Conservation (phyloP, 2,888 invertebrate genomes). For the Drosophila macrospina region DNA sequence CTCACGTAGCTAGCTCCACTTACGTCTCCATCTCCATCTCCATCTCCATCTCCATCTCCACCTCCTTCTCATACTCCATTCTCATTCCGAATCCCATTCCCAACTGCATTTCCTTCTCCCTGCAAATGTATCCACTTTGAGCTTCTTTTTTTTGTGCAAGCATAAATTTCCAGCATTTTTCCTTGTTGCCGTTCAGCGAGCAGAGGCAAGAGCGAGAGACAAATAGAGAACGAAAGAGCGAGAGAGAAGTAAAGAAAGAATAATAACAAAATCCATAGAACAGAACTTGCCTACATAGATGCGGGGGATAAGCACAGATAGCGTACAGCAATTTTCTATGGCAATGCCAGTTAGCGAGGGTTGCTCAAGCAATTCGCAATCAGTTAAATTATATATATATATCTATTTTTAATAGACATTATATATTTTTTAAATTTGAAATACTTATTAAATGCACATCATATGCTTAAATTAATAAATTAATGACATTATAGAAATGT, state of each 20-base stretch:
- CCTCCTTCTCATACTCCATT: slow-evolving; percentile 1
- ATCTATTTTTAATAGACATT: background rate
- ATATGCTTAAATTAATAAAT: too few relatives aligned
- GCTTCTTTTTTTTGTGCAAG: slow-evolving; percentile 52
- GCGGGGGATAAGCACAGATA: slow-evolving; percentile 40
- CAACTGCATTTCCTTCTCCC: slow-evolving; percentile 8
- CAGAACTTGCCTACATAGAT: slow-evolving; percentile 51
- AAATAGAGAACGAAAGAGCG: background rate
- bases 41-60: background rate
- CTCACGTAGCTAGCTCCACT: slow-evolving; percentile 63
- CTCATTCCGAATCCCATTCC: background rate
- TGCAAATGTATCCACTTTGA: slow-evolving; percentile 66
- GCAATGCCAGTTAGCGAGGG: slow-evolving; percentile 42
- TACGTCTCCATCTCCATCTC: slow-evolving; percentile 21
- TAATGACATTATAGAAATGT: too few relatives aligned
- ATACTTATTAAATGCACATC: too few relatives aligned
- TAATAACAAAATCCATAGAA: slow-evolving; percentile 58
- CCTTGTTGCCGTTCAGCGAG: slow-evolving; percentile 48
- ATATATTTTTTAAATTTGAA: too few relatives aligned
- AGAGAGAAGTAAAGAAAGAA: slow-evolving; percentile 31
- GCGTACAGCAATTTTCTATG: slow-evolving; percentile 65
- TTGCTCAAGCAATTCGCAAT: background rate
- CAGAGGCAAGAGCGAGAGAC: slow-evolving; percentile 14
- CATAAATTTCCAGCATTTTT: slow-evolving; percentile 76
- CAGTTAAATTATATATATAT: background rate